These are phyloP conservation scores for Athetis lepigone DNA, from an alignment of 2,888 invertebrate species.

Conservation along the genomic window DNA sequence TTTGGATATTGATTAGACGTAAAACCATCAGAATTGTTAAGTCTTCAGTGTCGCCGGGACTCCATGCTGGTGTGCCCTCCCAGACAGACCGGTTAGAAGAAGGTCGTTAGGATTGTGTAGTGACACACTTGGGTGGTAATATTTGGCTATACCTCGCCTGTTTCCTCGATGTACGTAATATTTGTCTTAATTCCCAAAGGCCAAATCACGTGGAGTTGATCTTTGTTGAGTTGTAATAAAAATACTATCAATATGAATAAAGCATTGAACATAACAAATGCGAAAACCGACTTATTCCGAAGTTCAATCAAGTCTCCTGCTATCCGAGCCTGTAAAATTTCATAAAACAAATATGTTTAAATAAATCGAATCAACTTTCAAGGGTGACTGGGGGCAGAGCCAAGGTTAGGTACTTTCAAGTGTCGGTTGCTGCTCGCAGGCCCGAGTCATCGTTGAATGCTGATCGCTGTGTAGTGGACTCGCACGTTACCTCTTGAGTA, in stretches of 20 bases:
- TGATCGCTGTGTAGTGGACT: constrained; percentile 83
- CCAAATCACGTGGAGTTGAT: constrained; percentile 99
- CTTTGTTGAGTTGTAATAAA: constrained; percentile 99
- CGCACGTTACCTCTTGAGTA: constrained; percentile 96
- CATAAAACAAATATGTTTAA: constrained; percentile 85
- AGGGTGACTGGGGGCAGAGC: constrained; percentile 88
- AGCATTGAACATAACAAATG: constrained; percentile 99
- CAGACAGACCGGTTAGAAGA: constrained; percentile 89
- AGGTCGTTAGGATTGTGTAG: constrained; percentile 89
- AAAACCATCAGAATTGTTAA: constrained; percentile 81
- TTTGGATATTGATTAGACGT: constrained; percentile 79
- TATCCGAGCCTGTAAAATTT: constrained; percentile 95
- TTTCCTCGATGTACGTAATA: constrained; percentile 97
- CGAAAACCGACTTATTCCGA: constrained; percentile 99
- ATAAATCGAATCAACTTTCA: constrained; percentile 87
- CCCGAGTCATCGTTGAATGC: constrained; percentile 89
- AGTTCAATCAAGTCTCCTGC: constrained; percentile 97
- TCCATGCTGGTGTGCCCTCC: constrained; percentile 90
- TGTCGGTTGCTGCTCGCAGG: constrained; percentile 45
- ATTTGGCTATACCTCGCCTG: constrained; percentile 95
- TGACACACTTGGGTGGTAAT: constrained; percentile 85
- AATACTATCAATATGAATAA: constrained; percentile 99
- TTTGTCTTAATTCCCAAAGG: constrained; percentile 98
- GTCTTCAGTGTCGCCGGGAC: constrained; percentile 82
- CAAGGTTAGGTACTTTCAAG: constrained; percentile 47